Percentiles rank a stretch among this genome's conserved stretches.
Evolutionary conservation across 1,140 invertebrate genomes (phyloP).

Genomic region (Cyphomyrmex costatus): DNA sequence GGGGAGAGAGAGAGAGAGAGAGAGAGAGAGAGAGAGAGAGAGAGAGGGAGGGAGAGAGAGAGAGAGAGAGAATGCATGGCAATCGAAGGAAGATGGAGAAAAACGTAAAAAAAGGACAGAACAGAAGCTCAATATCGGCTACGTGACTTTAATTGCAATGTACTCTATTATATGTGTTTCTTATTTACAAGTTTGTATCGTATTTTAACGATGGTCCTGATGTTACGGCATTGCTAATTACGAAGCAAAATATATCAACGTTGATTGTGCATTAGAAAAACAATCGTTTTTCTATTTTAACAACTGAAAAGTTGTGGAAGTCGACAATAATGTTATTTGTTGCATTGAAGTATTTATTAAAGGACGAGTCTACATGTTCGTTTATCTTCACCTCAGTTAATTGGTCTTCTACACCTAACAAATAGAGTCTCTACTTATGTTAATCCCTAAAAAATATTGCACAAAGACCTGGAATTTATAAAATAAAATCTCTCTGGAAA

Average conservation of each 20-base stretch:
- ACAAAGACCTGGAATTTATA: not conserved
- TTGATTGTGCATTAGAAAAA: not conserved
- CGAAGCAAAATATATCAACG: not conserved
- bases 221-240: slow-evolving; percentile 5
- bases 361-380: not conserved
- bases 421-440: not conserved
- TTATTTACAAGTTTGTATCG: slow-evolving; percentile 4
- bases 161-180: not conserved
- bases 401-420: not conserved
- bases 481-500: not conserved
- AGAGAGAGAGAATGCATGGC: not conserved
- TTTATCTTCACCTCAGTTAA: not conserved
- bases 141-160: slow-evolving; percentile 37
- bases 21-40: no score
- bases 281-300: not conserved
- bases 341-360: not conserved
- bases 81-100: not conserved
- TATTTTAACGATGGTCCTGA: not conserved
- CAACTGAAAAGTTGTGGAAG: not conserved
- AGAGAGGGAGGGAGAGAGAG: no score
- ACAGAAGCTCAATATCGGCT: slow-evolving; percentile 14
- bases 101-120: not conserved
- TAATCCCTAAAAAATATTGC: not conserved
- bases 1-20: no score
- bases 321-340: not conserved